phyloP scores from a whole-genome alignment of 2,113 vertebrate species.

The Pionites leucogaster region DNA sequence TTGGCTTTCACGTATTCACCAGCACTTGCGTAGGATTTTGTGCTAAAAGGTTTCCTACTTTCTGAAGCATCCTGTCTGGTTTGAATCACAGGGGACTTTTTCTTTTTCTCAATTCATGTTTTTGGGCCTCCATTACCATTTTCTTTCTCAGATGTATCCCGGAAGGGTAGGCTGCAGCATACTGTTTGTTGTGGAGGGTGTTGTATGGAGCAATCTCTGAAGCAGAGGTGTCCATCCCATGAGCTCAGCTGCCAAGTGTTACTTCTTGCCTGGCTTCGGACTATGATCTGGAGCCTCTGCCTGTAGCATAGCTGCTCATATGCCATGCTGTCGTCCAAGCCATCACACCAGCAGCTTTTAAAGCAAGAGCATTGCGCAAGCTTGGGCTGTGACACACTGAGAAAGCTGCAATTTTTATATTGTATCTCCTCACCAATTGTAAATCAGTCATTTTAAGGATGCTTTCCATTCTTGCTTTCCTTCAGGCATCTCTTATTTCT shows the following conservation, averaged over 20 bases:
- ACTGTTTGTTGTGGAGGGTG: not conserved
- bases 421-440: constrained; percentile 73
- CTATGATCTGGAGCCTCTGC: not conserved
- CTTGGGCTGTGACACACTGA: constrained; percentile 39
- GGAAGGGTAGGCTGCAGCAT: not conserved
- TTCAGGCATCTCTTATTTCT: constrained; percentile 82
- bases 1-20: not conserved
- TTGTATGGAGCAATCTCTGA: not conserved
- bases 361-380: not conserved
- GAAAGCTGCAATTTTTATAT: constrained; percentile 75
- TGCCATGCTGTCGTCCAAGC: not conserved
- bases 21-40: not conserved
- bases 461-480: constrained; percentile 78
- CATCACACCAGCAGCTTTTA: not conserved
- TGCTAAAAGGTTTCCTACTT: not conserved
- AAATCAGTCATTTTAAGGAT: constrained; percentile 85
- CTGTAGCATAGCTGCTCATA: accelerated
- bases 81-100: not conserved
- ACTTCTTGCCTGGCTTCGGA: not conserved
- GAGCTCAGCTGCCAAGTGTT: not conserved
- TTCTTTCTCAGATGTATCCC: not conserved
- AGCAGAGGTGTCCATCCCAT: not conserved
- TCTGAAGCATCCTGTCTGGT: not conserved
- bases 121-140: not conserved
- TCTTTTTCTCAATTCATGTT: not conserved